Evolutionary conservation across 92 coral and sea anemone genomes (phyloP).

Genomic region (Zoanthus solanderi): DNA sequence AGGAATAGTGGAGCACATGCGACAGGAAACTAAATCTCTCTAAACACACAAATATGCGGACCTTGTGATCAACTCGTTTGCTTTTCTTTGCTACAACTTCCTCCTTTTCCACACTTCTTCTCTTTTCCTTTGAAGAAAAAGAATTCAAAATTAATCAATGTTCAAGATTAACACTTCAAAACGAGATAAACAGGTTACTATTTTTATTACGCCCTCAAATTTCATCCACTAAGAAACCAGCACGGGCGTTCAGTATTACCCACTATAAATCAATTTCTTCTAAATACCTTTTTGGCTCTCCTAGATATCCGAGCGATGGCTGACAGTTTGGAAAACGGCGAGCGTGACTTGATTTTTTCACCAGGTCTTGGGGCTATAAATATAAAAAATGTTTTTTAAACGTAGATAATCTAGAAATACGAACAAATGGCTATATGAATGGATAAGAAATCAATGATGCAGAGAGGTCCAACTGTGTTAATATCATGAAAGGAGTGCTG

Average conservation of each 20-base stretch:
- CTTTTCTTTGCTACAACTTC: slow-evolving; percentile 59
- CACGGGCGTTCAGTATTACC: too few species aligned
- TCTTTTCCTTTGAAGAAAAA: slow-evolving; percentile 63
- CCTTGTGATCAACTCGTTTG: slow-evolving; percentile 49
- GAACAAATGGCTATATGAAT: too few species aligned
- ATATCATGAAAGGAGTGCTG: too few species aligned
- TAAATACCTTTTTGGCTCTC: slow-evolving; percentile 73
- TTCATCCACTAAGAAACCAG: too few species aligned
- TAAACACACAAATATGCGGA: not conserved
- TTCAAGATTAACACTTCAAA: not conserved
- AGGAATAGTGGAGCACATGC: not conserved
- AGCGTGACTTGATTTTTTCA: slow-evolving; percentile 72
- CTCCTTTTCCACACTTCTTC: slow-evolving; percentile 65
- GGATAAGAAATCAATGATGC: too few species aligned
- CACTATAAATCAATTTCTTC: not conserved
- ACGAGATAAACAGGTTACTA: too few species aligned
- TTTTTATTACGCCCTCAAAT: too few species aligned
- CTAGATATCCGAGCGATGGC: slow-evolving; percentile 90
- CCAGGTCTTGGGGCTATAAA: slow-evolving; percentile 54
- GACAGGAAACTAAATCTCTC: not conserved
- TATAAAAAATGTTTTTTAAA: not conserved
- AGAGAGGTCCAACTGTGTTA: too few species aligned
- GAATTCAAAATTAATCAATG: not conserved
- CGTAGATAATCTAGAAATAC: too few species aligned
- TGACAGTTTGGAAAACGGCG: slow-evolving; percentile 94